Percentiles rank a stretch among this genome's conserved stretches.
Evolutionary conservation across 2,888 invertebrate species (phyloP).

Genomic region (Aspidiotus rigidus): DNA sequence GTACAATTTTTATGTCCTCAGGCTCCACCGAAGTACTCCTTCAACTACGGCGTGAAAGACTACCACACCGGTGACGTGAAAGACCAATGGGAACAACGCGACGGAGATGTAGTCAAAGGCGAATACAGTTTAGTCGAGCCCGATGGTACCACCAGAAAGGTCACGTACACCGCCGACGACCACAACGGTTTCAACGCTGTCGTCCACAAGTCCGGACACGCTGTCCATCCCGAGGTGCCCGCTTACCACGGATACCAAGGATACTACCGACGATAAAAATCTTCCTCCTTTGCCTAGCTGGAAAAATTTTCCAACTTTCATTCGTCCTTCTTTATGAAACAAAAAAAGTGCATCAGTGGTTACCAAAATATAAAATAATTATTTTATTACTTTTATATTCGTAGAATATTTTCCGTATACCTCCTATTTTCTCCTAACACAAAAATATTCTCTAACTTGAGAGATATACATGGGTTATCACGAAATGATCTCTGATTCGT

Average conservation of each 20-base stretch:
- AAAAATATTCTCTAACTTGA: neutral
- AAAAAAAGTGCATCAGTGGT: slow-evolving; percentile 15
- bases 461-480: slow-evolving; percentile 4
- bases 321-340: slow-evolving; percentile 10
- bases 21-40: slow-evolving; percentile 50
- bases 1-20: slow-evolving; percentile 2
- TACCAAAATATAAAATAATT: slow-evolving; percentile 12
- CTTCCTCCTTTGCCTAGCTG: neutral
- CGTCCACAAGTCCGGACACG: slow-evolving; percentile 43
- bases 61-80: slow-evolving; percentile 64
- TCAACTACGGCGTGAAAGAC: slow-evolving; percentile 63
- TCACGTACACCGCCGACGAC: slow-evolving; percentile 66
- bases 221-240: slow-evolving; percentile 35
- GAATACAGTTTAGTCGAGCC: slow-evolving; percentile 50
- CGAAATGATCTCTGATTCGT: slow-evolving; percentile 2
- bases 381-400: too few species aligned
- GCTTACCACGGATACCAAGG: slow-evolving; percentile 35
- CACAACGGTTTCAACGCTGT: slow-evolving; percentile 66
- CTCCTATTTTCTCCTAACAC: too few species aligned
- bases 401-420: too few species aligned
- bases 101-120: slow-evolving; percentile 63
- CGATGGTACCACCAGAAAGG: slow-evolving; percentile 64
- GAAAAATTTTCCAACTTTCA: slow-evolving; percentile 25
- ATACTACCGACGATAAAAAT: slow-evolving; percentile 13
- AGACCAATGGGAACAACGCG: slow-evolving; percentile 62